Conservation (phyloP, 2,797 vertebrate genomes). For the Sebastes vulpes region DNA sequence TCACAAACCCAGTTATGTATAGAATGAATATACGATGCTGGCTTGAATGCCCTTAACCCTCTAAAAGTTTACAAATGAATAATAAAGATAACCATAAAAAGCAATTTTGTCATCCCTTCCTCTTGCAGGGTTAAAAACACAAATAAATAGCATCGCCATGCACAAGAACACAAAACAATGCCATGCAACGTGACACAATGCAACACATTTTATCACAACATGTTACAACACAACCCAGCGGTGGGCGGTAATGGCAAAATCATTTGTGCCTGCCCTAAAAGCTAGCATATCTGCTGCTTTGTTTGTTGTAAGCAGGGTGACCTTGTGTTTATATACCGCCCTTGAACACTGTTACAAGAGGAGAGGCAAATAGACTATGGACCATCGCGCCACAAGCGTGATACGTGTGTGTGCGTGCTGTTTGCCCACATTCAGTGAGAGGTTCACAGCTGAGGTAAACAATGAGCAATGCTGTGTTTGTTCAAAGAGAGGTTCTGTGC, state of each 20-base stretch:
- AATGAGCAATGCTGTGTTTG: slow-evolving; percentile 47
- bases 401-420: slow-evolving; percentile 10
- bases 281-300: slow-evolving; percentile 45
- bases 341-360: slow-evolving; percentile 65
- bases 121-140: neutral
- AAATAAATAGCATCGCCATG: neutral
- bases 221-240: neutral
- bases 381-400: slow-evolving; percentile 21
- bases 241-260: neutral
- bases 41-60: neutral
- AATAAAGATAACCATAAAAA: neutral
- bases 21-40: neutral
- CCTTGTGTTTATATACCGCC: slow-evolving; percentile 60
- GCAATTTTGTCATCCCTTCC: neutral
- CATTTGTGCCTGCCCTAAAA: slow-evolving; percentile 2
- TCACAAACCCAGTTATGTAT: neutral
- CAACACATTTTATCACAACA: neutral
- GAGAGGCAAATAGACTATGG: slow-evolving; percentile 50
- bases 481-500: slow-evolving; percentile 20
- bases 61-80: neutral
- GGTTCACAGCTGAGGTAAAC: slow-evolving; percentile 59
- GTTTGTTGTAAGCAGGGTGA: slow-evolving; percentile 56
- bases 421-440: slow-evolving; percentile 47
- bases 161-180: neutral
- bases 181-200: neutral